Percentiles rank a stretch among this genome's conserved stretches.
Conservation (phyloP, 35 echinoderm and acorn worm genomes). For the Amphiura filiformis region DNA sequence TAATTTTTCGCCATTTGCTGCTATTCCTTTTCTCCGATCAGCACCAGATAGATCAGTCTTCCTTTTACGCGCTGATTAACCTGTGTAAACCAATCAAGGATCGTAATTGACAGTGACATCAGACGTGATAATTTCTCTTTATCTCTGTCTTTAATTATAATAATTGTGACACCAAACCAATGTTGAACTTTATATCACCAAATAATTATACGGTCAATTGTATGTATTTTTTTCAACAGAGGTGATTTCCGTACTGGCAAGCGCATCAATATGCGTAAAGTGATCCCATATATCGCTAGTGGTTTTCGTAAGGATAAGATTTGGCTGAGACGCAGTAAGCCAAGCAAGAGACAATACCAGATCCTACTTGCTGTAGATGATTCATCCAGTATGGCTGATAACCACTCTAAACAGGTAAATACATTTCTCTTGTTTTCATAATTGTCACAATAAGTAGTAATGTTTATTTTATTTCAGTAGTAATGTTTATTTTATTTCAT, state of each 20-base stretch:
- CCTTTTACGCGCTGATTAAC: too few species aligned
- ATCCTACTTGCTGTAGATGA: constrained; percentile 98
- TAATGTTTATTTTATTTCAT: too few species aligned
- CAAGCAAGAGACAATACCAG: constrained; percentile 98
- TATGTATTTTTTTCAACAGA: constrained; percentile 27
- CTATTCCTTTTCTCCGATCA: too few species aligned
- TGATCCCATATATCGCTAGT: constrained; percentile 98
- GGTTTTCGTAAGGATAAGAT: constrained; percentile 99
- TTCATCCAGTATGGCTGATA: constrained; percentile 98
- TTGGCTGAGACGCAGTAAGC: constrained; percentile 91
- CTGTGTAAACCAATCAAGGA: too few species aligned
- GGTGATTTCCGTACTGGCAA: constrained; percentile 91
- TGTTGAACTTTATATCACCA: too few species aligned
- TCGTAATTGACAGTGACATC: too few species aligned
- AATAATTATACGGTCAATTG: too few species aligned
- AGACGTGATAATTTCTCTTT: too few species aligned
- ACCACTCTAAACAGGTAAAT: constrained; percentile 89
- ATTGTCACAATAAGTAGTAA: not conserved
- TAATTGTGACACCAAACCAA: too few species aligned
- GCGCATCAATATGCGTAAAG: constrained; percentile 96
- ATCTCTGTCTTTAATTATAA: too few species aligned
- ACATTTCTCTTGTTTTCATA: not conserved
- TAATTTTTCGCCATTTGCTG: too few species aligned
- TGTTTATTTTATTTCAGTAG: not conserved
- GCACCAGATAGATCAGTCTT: too few species aligned